These are phyloP conservation scores for Ornithoptera priamus DNA, from an alignment of 2,888 invertebrate genomes.

Conservation along the genomic window DNA sequence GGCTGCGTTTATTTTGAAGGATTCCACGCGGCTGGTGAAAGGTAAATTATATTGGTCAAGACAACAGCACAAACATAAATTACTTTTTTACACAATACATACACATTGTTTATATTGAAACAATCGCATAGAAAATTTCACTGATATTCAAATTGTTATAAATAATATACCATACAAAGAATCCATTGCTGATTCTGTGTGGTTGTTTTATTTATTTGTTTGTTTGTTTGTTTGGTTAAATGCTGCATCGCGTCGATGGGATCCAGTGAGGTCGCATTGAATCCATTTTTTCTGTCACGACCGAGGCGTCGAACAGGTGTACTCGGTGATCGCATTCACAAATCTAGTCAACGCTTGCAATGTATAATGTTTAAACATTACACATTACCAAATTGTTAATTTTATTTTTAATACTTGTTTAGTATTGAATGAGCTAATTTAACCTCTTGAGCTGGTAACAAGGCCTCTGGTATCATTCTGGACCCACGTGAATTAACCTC, in stretches of 20 bases:
- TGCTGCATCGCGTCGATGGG: constrained; percentile 9
- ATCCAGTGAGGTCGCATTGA: constrained; percentile 25
- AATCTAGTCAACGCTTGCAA: too few species aligned
- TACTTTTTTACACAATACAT: too few species aligned
- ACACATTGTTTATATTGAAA: too few species aligned
- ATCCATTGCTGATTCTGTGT: constrained; percentile 11
- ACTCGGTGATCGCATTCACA: constrained; percentile 7
- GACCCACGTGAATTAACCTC: too few species aligned
- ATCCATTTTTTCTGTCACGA: constrained; percentile 27
- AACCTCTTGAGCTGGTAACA: too few species aligned
- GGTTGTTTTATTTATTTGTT: constrained; percentile 6
- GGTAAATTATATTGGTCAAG: constrained; percentile 17
- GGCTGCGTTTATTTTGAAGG: constrained; percentile 2
- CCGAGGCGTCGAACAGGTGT: constrained; percentile 26
- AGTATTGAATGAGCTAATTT: too few species aligned
- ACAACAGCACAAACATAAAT: background rate
- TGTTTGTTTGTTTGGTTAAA: constrained; percentile 3
- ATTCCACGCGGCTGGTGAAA: constrained; percentile 9
- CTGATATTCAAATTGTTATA: too few species aligned
- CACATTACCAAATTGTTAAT: too few species aligned
- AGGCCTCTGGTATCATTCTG: too few species aligned
- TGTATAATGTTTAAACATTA: too few species aligned
- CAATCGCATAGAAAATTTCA: too few species aligned
- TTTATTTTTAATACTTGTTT: too few species aligned
- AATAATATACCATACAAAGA: background rate